These are phyloP conservation scores for Saccopteryx leptura DNA, from an alignment of 2,113 vertebrate species.

Conservation along the genomic window DNA sequence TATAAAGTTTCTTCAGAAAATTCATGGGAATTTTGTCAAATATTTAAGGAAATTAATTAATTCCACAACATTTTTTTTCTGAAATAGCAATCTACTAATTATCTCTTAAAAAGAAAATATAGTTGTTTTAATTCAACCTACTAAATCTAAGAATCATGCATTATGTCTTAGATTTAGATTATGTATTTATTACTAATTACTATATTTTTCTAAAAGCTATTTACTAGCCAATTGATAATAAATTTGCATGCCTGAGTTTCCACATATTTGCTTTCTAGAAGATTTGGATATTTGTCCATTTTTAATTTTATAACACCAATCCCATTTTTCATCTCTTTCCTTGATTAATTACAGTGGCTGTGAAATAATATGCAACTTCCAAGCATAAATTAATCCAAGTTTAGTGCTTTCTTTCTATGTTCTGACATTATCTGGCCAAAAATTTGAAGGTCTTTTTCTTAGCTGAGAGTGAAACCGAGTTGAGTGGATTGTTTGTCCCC, in stretches of 20 bases:
- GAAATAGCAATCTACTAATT: not conserved
- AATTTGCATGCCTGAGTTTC: not conserved
- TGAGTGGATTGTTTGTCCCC: not conserved
- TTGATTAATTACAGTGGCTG: not conserved
- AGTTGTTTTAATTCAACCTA: not conserved
- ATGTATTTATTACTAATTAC: not conserved
- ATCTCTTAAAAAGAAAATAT: not conserved
- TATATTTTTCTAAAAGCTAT: not conserved
- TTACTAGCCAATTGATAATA: not conserved
- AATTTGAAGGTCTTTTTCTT: conserved; percentile 19
- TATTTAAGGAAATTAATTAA: conserved; percentile 19
- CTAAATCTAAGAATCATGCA: conserved; percentile 22
- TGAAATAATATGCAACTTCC: not conserved
- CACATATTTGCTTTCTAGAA: not conserved
- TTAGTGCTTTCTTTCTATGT: not conserved
- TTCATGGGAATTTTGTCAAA: not conserved
- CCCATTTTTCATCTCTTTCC: not conserved
- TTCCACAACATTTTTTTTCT: not conserved
- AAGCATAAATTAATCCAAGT: not conserved
- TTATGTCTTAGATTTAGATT: not conserved
- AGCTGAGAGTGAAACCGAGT: not conserved
- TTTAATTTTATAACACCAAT: not conserved
- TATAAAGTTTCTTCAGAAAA: not conserved
- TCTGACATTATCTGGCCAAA: not conserved
- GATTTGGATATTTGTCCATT: conserved; percentile 13